These are phyloP conservation scores for Drosophila carrolli DNA, from an alignment of 1,140 invertebrate genomes.

Conservation along the genomic window DNA sequence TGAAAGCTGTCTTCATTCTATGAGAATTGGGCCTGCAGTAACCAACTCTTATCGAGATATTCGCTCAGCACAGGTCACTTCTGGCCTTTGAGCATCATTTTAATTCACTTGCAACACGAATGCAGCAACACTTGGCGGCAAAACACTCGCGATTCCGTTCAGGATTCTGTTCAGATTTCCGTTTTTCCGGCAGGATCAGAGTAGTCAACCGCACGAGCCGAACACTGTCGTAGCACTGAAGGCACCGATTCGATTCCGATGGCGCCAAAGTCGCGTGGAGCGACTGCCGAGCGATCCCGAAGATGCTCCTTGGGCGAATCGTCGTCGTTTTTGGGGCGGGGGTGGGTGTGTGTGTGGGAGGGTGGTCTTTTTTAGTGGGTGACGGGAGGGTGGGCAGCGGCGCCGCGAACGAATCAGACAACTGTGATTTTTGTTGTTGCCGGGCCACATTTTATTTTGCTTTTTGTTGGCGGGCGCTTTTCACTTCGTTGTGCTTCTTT, in stretches of 20 bases:
- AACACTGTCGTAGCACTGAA: slow-evolving; percentile 72
- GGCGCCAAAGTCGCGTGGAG: slow-evolving; percentile 11
- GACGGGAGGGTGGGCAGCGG: slow-evolving; percentile 52
- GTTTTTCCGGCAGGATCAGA: slow-evolving; percentile 6
- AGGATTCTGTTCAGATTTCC: slow-evolving; percentile 3
- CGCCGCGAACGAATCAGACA: slow-evolving; percentile 84
- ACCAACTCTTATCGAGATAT: slow-evolving; percentile 8
- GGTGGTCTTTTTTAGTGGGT: slow-evolving; percentile 32
- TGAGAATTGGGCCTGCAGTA: neutral
- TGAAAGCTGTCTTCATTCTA: neutral
- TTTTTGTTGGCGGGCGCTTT: slow-evolving; percentile 69
- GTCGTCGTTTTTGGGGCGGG: slow-evolving; percentile 35
- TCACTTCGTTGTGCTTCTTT: slow-evolving; percentile 56
- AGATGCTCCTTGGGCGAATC: slow-evolving; percentile 66
- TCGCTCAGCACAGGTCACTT: slow-evolving; percentile 12
- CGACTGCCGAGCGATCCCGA: slow-evolving; percentile 33
- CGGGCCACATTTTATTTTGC: slow-evolving; percentile 75
- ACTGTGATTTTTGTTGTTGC: slow-evolving; percentile 84
- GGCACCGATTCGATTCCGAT: slow-evolving; percentile 1
- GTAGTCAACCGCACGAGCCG: slow-evolving; percentile 65
- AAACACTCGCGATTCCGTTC: slow-evolving; percentile 30
- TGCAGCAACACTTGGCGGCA: slow-evolving; percentile 54
- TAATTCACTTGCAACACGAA: slow-evolving; percentile 31
- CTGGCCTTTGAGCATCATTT: slow-evolving; percentile 21
- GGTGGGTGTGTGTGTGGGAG: slow-evolving; percentile 17